phyloP scores from a whole-genome alignment of 2,797 vertebrate genomes.

The Chromobotia macracanthus region DNA sequence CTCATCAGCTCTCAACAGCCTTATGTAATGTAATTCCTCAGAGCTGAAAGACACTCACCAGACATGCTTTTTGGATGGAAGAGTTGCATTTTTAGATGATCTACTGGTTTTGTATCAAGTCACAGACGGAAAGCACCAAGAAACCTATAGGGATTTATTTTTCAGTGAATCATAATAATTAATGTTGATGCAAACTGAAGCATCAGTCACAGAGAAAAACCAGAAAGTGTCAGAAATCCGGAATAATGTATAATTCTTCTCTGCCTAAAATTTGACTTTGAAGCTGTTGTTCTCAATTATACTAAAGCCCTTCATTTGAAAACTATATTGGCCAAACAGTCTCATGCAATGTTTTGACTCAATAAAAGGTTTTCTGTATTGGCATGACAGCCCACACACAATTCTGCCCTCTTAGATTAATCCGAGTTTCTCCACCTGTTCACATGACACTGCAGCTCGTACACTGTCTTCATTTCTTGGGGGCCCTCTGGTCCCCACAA shows the following conservation, averaged over 20 bases:
- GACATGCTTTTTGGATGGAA: constrained; percentile 19
- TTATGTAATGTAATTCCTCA: constrained; percentile 12
- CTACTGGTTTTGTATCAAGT: constrained; percentile 10
- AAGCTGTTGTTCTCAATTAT: not conserved
- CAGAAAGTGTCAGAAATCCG: not conserved
- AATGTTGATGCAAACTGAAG: not conserved
- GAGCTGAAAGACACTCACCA: not conserved
- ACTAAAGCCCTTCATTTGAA: not conserved
- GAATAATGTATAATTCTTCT: not conserved
- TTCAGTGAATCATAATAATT: constrained; percentile 15
- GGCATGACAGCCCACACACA: constrained; percentile 18
- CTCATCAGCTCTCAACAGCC: not conserved
- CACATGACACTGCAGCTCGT: constrained; percentile 45
- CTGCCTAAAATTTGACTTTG: not conserved
- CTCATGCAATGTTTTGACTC: not conserved
- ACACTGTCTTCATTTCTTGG: constrained; percentile 59
- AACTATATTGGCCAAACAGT: not conserved
- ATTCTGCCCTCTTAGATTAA: not conserved
- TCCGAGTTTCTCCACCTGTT: constrained; percentile 45
- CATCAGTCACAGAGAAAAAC: not conserved
- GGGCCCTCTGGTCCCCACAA: constrained; percentile 60
- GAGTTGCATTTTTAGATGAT: not conserved
- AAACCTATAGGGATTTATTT: not conserved
- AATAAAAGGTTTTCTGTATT: not conserved
- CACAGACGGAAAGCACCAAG: not conserved